Evolutionary conservation across 2,113 vertebrate species (phyloP), one percentile per base, ranked within the genome.

Genomic region (Daboia siamensis): DNA sequence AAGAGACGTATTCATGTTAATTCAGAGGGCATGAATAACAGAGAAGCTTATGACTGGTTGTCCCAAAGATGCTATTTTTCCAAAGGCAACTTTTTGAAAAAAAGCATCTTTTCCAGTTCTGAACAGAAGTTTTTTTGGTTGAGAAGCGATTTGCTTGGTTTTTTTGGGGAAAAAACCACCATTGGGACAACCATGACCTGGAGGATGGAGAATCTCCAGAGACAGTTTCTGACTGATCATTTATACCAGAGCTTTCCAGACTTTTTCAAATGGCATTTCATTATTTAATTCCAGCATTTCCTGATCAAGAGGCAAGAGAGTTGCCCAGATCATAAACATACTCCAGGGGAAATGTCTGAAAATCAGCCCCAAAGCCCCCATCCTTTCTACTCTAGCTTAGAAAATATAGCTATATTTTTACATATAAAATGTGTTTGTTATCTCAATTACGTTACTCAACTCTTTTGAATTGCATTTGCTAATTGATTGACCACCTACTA

Each of bases 81-180:
- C 8, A 10, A 10, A 61, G 24, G 24, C 57, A 61, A 26, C 7
- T 61, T 61, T 61, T 61, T 9, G 7, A 6, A 1, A 54, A 17
- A 23, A 57, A 23, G 56, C 23, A 24, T 7, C 2, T 24, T 59
- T 59, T 59, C 9, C 7, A 10, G 21, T 59, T 59, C 23, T 59
- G 57, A 24, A 24, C 57, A 59, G 57, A 59, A 23, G 8, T 23
- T 59, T 59, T 59, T 8, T 24, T 59, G 2, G 2, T 3, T 59
- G 23, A 59, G 57, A 59, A 24, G 57, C 57, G 1, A 59, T 23
- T 59, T 59, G 57, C 23, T 24, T 59, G 39, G 2, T 59, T 59
- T 59, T 59, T 59, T 23, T 0, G 57, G 1, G 23, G 8, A 20
- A 1, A 0, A 0, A 0, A 24, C 23, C 20, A 57, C 21, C 56